Evolutionary conservation across 1,140 invertebrate species (phyloP), one percentile per base, ranked within the genome.

Genomic region (Sitobion miscanthi): DNA sequence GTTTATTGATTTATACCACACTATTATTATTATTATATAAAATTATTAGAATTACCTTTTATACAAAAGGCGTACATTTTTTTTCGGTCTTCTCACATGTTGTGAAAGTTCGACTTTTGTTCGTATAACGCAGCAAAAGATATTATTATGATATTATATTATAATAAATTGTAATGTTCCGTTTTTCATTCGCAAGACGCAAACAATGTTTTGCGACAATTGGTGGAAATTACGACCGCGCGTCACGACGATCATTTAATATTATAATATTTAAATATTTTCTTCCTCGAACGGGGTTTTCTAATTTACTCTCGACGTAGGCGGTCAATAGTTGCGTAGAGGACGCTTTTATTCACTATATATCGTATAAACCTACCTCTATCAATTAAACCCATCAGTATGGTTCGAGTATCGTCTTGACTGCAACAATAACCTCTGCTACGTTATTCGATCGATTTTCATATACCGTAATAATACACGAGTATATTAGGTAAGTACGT

Each of bases 331-430:
- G 62, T 17, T n/a, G 14, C 11, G 30, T 69, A 69, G 25, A 54
- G 21, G 21, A 54, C 52, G 20, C 52, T 21, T 17, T 52, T 4
- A 69, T 77, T 77, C 62, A 4, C 4, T 57, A 8, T 77, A 77
- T n/a, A 69, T 38, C 38, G 42, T 42, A 2, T 85, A 85, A 4
- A 82, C 35, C 21, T 42, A 20, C 42, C 38, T 8, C 14, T 49
- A 87, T 87, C 85, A 49, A 30, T 87, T 87, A 20, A 87, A 87
- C 25, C 17, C 45, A 25, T 87, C 45, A n/a, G 85, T 87, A 45
- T 85, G 42, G 21, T 38, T 85, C 42, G 42, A 25, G 42, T 85
- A 42, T 45, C 83, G 38, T 42, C 42, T 42, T n/a, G 42, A 85
- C 38, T 11, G 38, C 8, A 25, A 42, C n/a, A 85, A 85, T 42